Percentiles rank a stretch among this genome's conserved stretches.
Evolutionary conservation across 2,113 vertebrate genomes (phyloP).

Genomic region (Corythaeola cristata): DNA sequence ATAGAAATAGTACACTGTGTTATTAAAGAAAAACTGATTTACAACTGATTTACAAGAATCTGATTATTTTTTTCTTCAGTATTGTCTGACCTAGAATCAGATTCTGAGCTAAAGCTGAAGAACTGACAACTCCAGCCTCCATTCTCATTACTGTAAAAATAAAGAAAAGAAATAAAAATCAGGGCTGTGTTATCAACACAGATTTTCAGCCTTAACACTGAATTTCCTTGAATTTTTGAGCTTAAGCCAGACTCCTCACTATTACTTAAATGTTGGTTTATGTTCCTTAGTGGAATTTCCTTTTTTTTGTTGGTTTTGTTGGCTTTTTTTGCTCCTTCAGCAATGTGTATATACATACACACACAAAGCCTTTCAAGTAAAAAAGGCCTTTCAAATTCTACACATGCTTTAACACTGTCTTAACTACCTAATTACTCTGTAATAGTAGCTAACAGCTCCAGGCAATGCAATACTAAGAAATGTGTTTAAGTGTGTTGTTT

Average conservation of each 20-base stretch:
- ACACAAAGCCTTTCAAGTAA: background rate
- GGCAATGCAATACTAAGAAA: background rate
- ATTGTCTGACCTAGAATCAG: background rate
- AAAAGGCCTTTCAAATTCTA: background rate
- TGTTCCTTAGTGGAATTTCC: background rate
- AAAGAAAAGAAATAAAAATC: background rate
- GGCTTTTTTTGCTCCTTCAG: background rate
- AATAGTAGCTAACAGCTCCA: background rate
- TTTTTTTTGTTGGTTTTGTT: background rate
- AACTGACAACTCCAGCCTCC: background rate
- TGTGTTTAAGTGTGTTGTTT: background rate
- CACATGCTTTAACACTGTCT: background rate
- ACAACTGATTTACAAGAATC: background rate
- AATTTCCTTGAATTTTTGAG: background rate
- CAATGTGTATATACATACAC: too few relatives aligned
- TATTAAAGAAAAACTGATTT: background rate
- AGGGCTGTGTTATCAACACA: background rate
- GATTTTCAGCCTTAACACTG: background rate
- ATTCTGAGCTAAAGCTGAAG: background rate
- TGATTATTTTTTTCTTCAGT: background rate
- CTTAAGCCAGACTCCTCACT: background rate
- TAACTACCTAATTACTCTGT: conserved; percentile 5
- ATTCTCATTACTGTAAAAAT: background rate
- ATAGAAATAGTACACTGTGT: background rate
- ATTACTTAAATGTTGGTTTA: background rate